These are phyloP conservation scores for Garra rufa DNA, from an alignment of 2,113 vertebrate genomes.

Conservation along the genomic window DNA sequence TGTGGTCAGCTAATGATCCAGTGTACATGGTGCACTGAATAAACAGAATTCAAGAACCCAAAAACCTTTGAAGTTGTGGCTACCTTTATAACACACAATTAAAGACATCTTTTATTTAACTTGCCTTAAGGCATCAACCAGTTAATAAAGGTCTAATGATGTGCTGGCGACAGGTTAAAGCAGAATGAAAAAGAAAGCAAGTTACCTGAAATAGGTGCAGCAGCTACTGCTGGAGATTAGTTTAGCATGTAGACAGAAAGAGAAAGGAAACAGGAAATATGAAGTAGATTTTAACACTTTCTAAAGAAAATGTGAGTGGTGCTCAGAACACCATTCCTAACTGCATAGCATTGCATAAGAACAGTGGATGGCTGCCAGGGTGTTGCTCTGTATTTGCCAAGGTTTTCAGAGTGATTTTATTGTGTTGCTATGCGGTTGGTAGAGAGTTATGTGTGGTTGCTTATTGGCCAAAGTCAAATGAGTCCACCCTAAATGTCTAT, in stretches of 20 bases:
- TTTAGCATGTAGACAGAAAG: slow-evolving; percentile 37
- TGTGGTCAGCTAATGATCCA: slow-evolving; percentile 3
- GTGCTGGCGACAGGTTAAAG: background rate
- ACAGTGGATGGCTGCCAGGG: background rate
- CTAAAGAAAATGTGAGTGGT: background rate
- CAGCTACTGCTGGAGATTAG: slow-evolving; percentile 27
- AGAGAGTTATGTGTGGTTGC: background rate
- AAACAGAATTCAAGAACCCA: background rate
- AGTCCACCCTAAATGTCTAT: background rate
- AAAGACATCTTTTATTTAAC: background rate
- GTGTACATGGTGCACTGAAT: background rate
- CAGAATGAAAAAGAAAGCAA: slow-evolving; percentile 14
- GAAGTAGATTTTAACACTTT: background rate
- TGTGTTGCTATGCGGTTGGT: background rate
- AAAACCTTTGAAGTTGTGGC: background rate
- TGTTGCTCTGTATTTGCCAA: background rate
- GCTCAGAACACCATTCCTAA: background rate
- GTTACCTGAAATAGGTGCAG: slow-evolving; percentile 23
- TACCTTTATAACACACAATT: background rate
- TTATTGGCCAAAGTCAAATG: background rate
- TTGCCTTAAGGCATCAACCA: background rate
- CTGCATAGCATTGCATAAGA: background rate
- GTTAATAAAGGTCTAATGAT: slow-evolving; percentile 12
- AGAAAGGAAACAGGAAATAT: slow-evolving; percentile 7
- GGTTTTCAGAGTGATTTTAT: background rate